These are phyloP conservation scores for Drosophila trichaetosa DNA, from an alignment of 2,888 invertebrate species.

Conservation along the genomic window DNA sequence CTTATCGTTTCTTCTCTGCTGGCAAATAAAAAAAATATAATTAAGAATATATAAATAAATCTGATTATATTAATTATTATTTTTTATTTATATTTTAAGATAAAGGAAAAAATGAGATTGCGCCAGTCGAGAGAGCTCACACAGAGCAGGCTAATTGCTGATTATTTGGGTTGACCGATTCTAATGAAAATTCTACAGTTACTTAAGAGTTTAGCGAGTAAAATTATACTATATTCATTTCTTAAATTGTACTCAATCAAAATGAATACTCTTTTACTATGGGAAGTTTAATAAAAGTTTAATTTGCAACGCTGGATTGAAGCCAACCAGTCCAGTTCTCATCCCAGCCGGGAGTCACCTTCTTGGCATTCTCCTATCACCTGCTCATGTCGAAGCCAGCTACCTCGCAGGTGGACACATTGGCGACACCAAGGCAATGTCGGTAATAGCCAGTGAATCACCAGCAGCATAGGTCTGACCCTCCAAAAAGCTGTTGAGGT, in stretches of 20 bases:
- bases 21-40: background rate
- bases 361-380: conserved; percentile 88
- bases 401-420: conserved; percentile 85
- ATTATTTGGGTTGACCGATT: background rate
- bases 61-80: too few species aligned
- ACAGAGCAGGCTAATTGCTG: background rate
- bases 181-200: background rate
- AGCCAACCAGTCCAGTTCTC: conserved; percentile 86
- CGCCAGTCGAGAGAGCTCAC: background rate
- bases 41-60: background rate
- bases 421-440: conserved; percentile 88
- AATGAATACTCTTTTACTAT: conserved; percentile 61
- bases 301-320: conserved; percentile 15
- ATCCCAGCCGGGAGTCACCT: conserved; percentile 87
- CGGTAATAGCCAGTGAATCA: conserved; percentile 90
- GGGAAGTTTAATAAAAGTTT: background rate
- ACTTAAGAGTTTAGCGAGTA: background rate
- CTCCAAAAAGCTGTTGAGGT: conserved; percentile 90
- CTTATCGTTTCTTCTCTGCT: background rate
- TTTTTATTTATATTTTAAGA: too few species aligned
- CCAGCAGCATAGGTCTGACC: conserved; percentile 91
- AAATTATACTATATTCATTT: background rate
- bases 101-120: background rate
- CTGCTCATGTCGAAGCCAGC: conserved; percentile 88
- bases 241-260: conserved; percentile 61